Percentiles rank a stretch among this genome's conserved stretches.
Evolutionary conservation across 2,888 invertebrate species (phyloP).

Genomic region (Ichneumoninae sp.): DNA sequence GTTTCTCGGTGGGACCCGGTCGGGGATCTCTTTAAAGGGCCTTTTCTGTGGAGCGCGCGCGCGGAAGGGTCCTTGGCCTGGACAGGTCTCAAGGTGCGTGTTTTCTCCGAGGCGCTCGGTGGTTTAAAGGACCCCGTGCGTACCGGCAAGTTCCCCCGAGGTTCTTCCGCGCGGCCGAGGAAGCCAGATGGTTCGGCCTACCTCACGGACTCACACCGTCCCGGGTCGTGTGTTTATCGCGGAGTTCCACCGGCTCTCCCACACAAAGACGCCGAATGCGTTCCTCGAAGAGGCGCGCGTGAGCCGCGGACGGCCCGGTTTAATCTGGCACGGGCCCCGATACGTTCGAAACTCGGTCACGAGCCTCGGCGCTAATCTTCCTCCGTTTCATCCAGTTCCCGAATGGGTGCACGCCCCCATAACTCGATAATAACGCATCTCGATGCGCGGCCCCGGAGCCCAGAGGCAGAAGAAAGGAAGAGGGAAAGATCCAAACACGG

Average conservation of each 20-base stretch:
- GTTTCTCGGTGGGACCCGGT: slow-evolving; percentile 49
- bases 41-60: slow-evolving; percentile 44
- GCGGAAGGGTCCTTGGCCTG: slow-evolving; percentile 78
- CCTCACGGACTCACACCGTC: slow-evolving; percentile 69
- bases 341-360: slow-evolving; percentile 48
- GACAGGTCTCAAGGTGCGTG: slow-evolving; percentile 82
- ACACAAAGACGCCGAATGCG: slow-evolving; percentile 23
- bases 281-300: slow-evolving; percentile 44
- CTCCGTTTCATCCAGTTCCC: slow-evolving; percentile 36
- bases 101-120: slow-evolving; percentile 73
- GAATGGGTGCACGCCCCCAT: slow-evolving; percentile 55
- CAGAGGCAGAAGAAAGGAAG: slow-evolving; percentile 47
- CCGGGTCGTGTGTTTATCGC: slow-evolving; percentile 63
- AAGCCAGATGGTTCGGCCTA: slow-evolving; percentile 78
- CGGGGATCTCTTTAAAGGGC: slow-evolving; percentile 68
- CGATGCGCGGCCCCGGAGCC: slow-evolving; percentile 77
- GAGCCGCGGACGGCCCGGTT: slow-evolving; percentile 47
- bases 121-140: slow-evolving; percentile 78
- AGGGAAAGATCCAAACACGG: slow-evolving; percentile 51
- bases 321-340: slow-evolving; percentile 32
- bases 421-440: slow-evolving; percentile 78
- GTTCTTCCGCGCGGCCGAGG: slow-evolving; percentile 44
- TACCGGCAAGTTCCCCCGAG: slow-evolving; percentile 32
- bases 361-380: slow-evolving; percentile 41
- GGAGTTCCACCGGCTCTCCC: slow-evolving; percentile 39